Base-by-base conservation (phyloP, 2,888 invertebrate genomes). In the Aphelenchoides bicaudatus region DNA sequence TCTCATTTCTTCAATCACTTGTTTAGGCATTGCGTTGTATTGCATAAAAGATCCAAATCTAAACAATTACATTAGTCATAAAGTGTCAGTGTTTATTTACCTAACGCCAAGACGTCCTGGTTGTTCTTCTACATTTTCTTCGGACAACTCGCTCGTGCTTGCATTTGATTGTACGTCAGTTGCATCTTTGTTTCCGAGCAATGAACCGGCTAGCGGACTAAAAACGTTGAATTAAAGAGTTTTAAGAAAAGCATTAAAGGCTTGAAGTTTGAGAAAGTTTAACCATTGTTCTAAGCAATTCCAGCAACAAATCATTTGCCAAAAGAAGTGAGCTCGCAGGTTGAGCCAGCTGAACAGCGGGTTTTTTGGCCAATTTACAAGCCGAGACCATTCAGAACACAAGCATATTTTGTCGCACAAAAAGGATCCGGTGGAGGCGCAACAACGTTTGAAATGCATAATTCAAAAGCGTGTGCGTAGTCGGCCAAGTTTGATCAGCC, bases 81-180 rank as follows among this genome's bases (percentile, higher is more conserved):
- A n/a, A n/a, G n/a, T n/a, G n/a, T n/a, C n/a, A n/a, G n/a, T n/a
- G n/a, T n/a, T n/a, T n/a, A n/a, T n/a, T n/a, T n/a, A n/a, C n/a
- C n/a, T n/a, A n/a, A n/a, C n/a, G n/a, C n/a, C n/a, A n/a, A n/a
- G n/a, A 31, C 75, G 61, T 23, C 75, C 62, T 21, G 56, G 43
- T 29, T 62, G 47, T 58, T 65, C n/a, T 23, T 56, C 59, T n/a
- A 28, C 19, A 58, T 56, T 21, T 19, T 25, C 43, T 8, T 19
- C 25, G 8, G 16, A 6, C 10, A 21, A 43, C 10, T 21, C 43
- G 43, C 16, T 21, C 10, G 34, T 10, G 34, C 34, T n/a, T n/a
- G 43, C 43, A 43, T 43, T 25, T 8, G 43, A 43, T 6, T 10
- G 43, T 19, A 6, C 43, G 23, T 43, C 25, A 19, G 43, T 19